phyloP scores from a whole-genome alignment of 2,797 vertebrate genomes.

The Pogonophryne albipinna region DNA sequence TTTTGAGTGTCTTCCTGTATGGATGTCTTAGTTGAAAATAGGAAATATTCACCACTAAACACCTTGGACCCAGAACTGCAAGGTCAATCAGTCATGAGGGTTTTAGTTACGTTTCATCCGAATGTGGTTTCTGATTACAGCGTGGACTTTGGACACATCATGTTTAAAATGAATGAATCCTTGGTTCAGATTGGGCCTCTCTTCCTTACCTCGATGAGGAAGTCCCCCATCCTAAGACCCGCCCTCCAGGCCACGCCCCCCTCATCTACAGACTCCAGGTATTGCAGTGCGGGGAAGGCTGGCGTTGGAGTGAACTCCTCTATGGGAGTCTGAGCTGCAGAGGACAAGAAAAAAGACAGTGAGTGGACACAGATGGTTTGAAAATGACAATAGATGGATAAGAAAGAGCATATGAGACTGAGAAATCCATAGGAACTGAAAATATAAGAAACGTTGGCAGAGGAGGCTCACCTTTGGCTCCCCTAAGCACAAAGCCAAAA shows the following conservation, averaged over 20 bases:
- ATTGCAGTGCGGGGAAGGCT: constrained; percentile 94
- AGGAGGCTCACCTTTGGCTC: constrained; percentile 92
- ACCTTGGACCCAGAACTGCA: too few species aligned
- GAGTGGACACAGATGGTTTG: constrained; percentile 30
- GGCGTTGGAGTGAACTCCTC: constrained; percentile 97
- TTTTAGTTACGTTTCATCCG: too few species aligned
- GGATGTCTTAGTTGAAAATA: too few species aligned
- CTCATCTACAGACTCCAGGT: constrained; percentile 95
- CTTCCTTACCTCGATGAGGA: constrained; percentile 91
- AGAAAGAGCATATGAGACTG: constrained; percentile 14
- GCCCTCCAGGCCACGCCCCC: constrained; percentile 95
- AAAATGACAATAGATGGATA: constrained; percentile 18
- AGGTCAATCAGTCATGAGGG: too few species aligned
- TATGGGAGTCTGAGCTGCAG: constrained; percentile 95
- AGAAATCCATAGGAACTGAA: constrained; percentile 6
- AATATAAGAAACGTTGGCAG: constrained; percentile 11
- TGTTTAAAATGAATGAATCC: background rate
- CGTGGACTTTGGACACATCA: background rate
- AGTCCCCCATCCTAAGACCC: constrained; percentile 95
- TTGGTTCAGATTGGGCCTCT: background rate
- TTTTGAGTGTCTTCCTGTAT: too few species aligned
- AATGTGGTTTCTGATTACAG: background rate
- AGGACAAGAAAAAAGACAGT: constrained; percentile 32
- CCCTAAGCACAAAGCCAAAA: constrained; percentile 95
- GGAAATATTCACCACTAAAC: too few species aligned